Conservation (phyloP, 2,113 vertebrate genomes). For the Channa argus region DNA sequence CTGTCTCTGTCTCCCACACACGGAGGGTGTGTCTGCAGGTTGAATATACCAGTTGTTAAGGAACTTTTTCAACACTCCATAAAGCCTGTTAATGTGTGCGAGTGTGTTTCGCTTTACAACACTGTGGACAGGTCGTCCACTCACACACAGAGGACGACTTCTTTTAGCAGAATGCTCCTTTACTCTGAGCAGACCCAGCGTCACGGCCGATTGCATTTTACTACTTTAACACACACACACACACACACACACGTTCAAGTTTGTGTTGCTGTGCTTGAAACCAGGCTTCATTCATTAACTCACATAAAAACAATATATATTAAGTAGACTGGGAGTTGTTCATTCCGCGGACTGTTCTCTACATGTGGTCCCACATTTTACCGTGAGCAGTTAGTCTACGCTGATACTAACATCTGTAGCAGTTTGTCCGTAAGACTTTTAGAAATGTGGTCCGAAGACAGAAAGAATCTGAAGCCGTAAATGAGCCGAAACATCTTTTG, state of each 20-base stretch:
- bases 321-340: too few species aligned
- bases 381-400: too few species aligned
- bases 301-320: background rate
- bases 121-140: slow-evolving; percentile 39
- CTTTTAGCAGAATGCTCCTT: slow-evolving; percentile 54
- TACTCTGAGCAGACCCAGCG: slow-evolving; percentile 44
- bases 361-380: too few species aligned
- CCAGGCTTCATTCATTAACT: slow-evolving; percentile 31
- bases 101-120: slow-evolving; percentile 47
- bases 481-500: too few species aligned
- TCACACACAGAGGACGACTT: slow-evolving; percentile 11
- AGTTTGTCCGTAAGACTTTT: too few species aligned
- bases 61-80: slow-evolving; percentile 70
- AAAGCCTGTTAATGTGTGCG: slow-evolving; percentile 71
- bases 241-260: slow-evolving; percentile 31
- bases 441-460: too few species aligned
- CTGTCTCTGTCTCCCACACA: slow-evolving; percentile 58
- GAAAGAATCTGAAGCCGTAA: too few species aligned
- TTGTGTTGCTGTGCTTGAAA: background rate
- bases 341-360: too few species aligned
- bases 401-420: too few species aligned
- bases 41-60: slow-evolving; percentile 61
- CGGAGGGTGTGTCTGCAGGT: slow-evolving; percentile 59
- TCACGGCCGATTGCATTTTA: slow-evolving; percentile 58
- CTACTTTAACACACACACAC: slow-evolving; percentile 37